Evolutionary conservation across 2,888 invertebrate genomes (phyloP).

Genomic region (Meteorus colon): DNA sequence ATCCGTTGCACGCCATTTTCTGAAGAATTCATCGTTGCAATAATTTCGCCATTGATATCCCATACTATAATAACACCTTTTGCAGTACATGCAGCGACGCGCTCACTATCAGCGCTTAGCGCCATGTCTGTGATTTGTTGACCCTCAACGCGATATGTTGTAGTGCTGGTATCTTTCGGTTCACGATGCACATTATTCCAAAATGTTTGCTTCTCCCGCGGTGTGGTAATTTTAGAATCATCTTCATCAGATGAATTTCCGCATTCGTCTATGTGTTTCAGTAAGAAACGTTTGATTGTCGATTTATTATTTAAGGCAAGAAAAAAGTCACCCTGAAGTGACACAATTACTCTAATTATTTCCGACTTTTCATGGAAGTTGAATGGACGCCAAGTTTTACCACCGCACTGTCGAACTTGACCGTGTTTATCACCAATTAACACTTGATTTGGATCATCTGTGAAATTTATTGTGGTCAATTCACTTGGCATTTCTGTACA

Average conservation of each 20-base stretch:
- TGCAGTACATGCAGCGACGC: conserved; percentile 64
- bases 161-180: conserved; percentile 60
- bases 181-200: conserved; percentile 60
- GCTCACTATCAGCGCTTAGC: conserved; percentile 50
- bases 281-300: conserved; percentile 75
- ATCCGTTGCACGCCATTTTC: conserved; percentile 49
- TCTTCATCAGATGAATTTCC: conserved; percentile 30
- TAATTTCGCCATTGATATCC: conserved; percentile 56
- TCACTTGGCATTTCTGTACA: conserved; percentile 77
- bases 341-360: conserved; percentile 74
- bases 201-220: conserved; percentile 63
- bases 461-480: conserved; percentile 75
- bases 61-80: conserved; percentile 63
- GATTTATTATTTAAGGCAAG: conserved; percentile 78
- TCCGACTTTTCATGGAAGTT: conserved; percentile 54
- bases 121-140: conserved; percentile 59
- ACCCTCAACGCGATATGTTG: conserved; percentile 54
- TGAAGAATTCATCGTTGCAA: conserved; percentile 43
- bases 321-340: conserved; percentile 75
- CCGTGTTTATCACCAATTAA: conserved; percentile 74
- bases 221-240: conserved; percentile 53
- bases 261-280: conserved; percentile 54
- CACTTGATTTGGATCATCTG: conserved; percentile 72
- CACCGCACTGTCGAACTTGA: conserved; percentile 77
- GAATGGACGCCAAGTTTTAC: conserved; percentile 74